phyloP scores from a whole-genome alignment of 2,888 invertebrate genomes.

The Epinotia demarniana region DNA sequence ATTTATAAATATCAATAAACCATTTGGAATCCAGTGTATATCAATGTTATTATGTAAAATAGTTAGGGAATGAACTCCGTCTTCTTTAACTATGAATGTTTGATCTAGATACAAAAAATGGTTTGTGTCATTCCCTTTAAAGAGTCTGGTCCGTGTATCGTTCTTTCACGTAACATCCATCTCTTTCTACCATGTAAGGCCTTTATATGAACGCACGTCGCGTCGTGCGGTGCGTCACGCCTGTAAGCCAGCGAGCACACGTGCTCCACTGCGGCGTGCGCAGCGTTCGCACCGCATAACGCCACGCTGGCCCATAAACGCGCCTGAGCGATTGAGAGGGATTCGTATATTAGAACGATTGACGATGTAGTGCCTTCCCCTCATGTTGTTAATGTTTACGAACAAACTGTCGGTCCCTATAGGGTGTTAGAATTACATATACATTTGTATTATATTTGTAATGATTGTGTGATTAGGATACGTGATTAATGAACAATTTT shows the following conservation, averaged over 20 bases:
- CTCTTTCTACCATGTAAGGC: background rate
- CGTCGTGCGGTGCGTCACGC: background rate
- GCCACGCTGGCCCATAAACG: background rate
- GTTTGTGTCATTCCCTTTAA: background rate
- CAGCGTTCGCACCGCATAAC: background rate
- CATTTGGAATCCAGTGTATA: constrained; percentile 15
- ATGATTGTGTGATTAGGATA: constrained; percentile 10
- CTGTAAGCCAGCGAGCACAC: background rate
- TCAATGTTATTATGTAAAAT: background rate
- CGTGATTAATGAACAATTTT: background rate
- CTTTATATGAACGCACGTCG: background rate
- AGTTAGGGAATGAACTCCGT: background rate
- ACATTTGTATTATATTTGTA: constrained; percentile 26
- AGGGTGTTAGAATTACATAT: background rate
- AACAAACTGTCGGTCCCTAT: background rate
- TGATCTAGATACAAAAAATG: background rate
- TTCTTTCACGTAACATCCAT: background rate
- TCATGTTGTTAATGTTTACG: background rate
- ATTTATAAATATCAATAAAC: background rate
- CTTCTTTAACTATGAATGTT: background rate
- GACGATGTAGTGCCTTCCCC: constrained; percentile 15
- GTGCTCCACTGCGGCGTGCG: background rate
- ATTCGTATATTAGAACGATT: background rate
- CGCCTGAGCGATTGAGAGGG: background rate
- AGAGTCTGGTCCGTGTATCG: background rate